Conservation (phyloP, 2,888 invertebrate species). For the Dolichopus griseipennis region DNA sequence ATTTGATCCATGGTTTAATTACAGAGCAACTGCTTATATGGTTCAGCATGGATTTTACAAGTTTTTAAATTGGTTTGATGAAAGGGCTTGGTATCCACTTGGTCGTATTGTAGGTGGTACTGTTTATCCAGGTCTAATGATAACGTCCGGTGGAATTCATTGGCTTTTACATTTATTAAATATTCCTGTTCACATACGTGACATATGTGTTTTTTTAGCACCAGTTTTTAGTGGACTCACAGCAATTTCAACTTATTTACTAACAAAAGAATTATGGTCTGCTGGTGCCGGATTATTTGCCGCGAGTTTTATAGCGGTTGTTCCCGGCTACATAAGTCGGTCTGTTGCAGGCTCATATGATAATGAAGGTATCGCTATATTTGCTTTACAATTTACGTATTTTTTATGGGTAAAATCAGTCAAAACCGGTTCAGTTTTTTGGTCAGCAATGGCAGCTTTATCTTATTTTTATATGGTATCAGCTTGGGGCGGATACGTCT, state of each 20-base stretch:
- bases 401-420: conserved; percentile 97
- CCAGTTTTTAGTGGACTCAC: conserved; percentile 98
- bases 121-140: conserved; percentile 98
- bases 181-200: conserved; percentile 96
- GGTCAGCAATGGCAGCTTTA: conserved; percentile 87
- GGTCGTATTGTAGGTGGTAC: conserved; percentile 97
- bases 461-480: conserved; percentile 99
- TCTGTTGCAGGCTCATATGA: conserved; percentile 99
- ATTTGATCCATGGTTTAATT: conserved; percentile 99
- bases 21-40: conserved; percentile 98
- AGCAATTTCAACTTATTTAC: conserved; percentile 91
- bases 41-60: conserved; percentile 99
- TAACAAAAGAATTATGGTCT: conserved; percentile 97
- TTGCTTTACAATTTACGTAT: conserved; percentile 97
- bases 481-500: conserved; percentile 99
- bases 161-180: conserved; percentile 83
- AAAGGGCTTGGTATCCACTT: conserved; percentile 98
- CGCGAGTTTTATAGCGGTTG: conserved; percentile 97
- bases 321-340: conserved; percentile 97
- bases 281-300: conserved; percentile 95
- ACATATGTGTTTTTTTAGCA: conserved; percentile 97
- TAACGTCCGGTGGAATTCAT: conserved; percentile 96
- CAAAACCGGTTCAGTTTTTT: conserved; percentile 94
- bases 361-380: conserved; percentile 99
- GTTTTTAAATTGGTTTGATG: conserved; percentile 99